phyloP scores from a whole-genome alignment of 2,888 invertebrate species.

The Hemaris fuciformis region DNA sequence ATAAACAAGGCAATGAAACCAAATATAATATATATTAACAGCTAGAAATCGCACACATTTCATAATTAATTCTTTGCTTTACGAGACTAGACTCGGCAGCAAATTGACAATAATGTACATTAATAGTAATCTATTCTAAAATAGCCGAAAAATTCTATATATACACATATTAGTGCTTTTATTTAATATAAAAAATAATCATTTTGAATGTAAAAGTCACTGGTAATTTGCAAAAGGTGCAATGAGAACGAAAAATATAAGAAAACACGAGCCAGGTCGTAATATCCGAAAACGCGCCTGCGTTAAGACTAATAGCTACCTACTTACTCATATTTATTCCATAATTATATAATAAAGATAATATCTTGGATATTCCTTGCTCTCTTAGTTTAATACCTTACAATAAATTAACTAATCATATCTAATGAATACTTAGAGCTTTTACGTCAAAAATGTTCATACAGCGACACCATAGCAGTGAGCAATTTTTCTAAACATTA shows the following conservation, averaged over 20 bases:
- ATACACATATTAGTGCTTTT: neutral
- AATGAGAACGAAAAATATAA: slow-evolving; percentile 13
- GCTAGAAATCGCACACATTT: neutral
- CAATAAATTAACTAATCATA: slow-evolving; percentile 74
- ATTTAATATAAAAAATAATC: neutral
- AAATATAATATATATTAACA: neutral
- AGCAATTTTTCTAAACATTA: slow-evolving; percentile 50
- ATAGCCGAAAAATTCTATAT: neutral
- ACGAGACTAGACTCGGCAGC: slow-evolving; percentile 8
- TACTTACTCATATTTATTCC: slow-evolving; percentile 55
- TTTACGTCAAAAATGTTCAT: slow-evolving; percentile 50
- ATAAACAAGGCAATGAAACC: neutral
- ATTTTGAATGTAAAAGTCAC: neutral
- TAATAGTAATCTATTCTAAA: slow-evolving; percentile 2
- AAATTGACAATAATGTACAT: slow-evolving; percentile 16
- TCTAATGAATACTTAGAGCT: slow-evolving; percentile 77
- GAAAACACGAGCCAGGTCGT: slow-evolving; percentile 46
- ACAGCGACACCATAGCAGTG: slow-evolving; percentile 63
- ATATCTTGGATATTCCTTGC: slow-evolving; percentile 79
- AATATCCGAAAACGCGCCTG: slow-evolving; percentile 55
- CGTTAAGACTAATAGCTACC: slow-evolving; percentile 57
- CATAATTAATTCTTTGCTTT: slow-evolving; percentile 5
- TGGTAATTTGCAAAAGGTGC: neutral
- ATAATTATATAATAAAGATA: slow-evolving; percentile 60
- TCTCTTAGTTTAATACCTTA: slow-evolving; percentile 69